Evolutionary conservation across 2,888 invertebrate genomes (phyloP).

Genomic region (Drosophila anceps): DNA sequence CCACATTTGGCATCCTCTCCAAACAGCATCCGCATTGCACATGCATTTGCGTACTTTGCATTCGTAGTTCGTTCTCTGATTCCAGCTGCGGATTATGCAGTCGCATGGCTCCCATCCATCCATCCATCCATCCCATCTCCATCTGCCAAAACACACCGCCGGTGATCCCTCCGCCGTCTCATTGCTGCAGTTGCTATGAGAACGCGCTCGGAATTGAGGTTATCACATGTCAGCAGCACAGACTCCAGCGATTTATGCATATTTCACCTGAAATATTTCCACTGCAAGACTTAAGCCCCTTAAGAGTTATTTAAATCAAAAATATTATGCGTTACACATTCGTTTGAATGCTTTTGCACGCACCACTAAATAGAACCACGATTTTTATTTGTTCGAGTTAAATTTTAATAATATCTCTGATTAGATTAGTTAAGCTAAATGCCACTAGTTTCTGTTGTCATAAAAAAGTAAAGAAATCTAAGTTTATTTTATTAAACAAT

Average conservation of each 20-base stretch:
- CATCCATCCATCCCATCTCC: background rate
- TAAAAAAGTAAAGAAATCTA: no score
- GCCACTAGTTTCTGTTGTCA: background rate
- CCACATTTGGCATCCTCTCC: conserved; percentile 25
- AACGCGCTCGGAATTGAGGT: conserved; percentile 65
- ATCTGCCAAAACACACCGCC: background rate
- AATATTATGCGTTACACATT: conserved; percentile 11
- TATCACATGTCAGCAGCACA: conserved; percentile 66
- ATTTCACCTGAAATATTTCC: conserved; percentile 37
- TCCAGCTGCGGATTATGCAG: conserved; percentile 63
- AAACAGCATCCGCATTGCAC: conserved; percentile 26
- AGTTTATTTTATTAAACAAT: no score
- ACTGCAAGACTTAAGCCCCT: conserved; percentile 22
- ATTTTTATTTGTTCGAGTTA: background rate
- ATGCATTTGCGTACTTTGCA: conserved; percentile 49
- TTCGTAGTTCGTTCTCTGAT: conserved; percentile 33
- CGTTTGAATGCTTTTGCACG: background rate
- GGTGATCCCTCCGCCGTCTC: conserved; percentile 1
- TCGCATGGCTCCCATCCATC: conserved; percentile 25
- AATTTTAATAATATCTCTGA: background rate
- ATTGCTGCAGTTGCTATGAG: conserved; percentile 54
- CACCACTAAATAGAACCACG: background rate
- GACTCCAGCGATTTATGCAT: conserved; percentile 54
- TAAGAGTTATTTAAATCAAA: conserved; percentile 19
- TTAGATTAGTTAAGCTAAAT: background rate